Evolutionary conservation across 2,888 invertebrate genomes (phyloP), one percentile per base, ranked within the genome.

Genomic region (Hetaerina titia): DNA sequence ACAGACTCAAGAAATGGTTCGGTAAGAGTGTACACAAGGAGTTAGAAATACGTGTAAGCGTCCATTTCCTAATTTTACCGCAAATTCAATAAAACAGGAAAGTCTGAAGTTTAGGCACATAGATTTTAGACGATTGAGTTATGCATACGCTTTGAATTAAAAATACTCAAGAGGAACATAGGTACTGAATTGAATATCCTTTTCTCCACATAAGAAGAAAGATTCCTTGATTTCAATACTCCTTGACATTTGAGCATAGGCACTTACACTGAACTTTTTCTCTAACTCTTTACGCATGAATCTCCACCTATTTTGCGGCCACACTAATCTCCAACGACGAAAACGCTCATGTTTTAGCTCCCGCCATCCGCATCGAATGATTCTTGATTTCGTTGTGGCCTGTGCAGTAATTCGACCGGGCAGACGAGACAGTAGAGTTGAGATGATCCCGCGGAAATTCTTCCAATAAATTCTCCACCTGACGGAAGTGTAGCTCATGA

Each of bases 401-500:
- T 15, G 22, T 8, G 8, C 89, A 13, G 89, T 58, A n/a, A 92
- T 56, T 69, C 64, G 92, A 69, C 69, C 92, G 56, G 69, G 13
- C 22, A 45, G 69, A 56, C 45, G 63, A 56, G 69, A 69, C 45
- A 22, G 25, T 31, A 17, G 31, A 90, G 60, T 15, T n/a, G 69
- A 92, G 92, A 92, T 92, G 69, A 92, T 74, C n/a, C 31, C 69
- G 15, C 22, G 69, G 92, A 92, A 92, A 92, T 74, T 74, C 56
- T 92, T 92, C 64, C 92, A 74, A 92, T 92, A 92, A 69, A 92
- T 92, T 69, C 56, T 57, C 69, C 22, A 11, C 56, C 56, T 57
- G 6, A n/a, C 69, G 64, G 90, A 92, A 92, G 64, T 22, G 64
- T 19, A 63, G 56, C 64, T 56, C 92, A 31, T 81, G 31, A 81